Evolutionary conservation across 2,113 vertebrate species (phyloP).

Genomic region (Sapayoa aenigma): DNA sequence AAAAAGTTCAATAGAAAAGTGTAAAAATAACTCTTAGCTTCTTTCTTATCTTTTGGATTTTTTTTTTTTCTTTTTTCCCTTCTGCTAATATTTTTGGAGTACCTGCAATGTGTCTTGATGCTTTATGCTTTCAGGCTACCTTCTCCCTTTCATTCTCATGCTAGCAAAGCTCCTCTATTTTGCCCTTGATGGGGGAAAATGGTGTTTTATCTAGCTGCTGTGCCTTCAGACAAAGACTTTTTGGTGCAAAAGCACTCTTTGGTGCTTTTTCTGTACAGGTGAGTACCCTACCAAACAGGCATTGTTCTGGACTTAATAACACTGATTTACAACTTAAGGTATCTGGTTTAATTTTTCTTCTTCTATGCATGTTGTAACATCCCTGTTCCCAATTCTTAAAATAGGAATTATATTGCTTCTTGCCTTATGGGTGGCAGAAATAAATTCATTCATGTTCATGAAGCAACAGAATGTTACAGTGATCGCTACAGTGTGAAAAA

Average conservation of each 20-base stretch:
- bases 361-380: background rate
- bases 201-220: background rate
- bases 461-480: background rate
- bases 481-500: background rate
- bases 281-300: background rate
- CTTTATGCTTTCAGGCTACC: background rate
- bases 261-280: background rate
- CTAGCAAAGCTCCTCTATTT: background rate
- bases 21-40: background rate
- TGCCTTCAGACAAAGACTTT: background rate
- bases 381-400: background rate
- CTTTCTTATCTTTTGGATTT: background rate
- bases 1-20: background rate
- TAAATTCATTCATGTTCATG: background rate
- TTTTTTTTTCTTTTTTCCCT: background rate
- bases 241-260: background rate
- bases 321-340: background rate
- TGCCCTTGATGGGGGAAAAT: background rate
- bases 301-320: background rate
- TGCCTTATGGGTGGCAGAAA: background rate
- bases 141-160: background rate
- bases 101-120: background rate
- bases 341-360: background rate
- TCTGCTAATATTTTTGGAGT: background rate
- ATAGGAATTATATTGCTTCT: background rate